Evolutionary conservation across 2,113 vertebrate genomes (phyloP).

Genomic region (Phocoena sinus): DNA sequence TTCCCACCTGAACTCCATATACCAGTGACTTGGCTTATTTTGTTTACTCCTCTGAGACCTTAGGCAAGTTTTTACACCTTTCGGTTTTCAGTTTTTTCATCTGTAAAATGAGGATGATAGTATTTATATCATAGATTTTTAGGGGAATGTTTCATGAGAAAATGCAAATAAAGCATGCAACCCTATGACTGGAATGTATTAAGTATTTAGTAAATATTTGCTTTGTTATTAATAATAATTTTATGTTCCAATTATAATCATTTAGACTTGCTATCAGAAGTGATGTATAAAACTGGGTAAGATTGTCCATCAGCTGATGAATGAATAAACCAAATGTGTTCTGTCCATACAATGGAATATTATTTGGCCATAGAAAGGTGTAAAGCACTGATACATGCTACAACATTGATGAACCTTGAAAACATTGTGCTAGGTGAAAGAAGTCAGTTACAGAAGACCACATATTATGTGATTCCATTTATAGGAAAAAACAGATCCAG

Average conservation of each 20-base stretch:
- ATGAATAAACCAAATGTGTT: neutral
- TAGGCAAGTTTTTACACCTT: neutral
- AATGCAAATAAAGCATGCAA: neutral
- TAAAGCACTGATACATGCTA: neutral
- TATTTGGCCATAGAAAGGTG: neutral
- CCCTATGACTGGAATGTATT: neutral
- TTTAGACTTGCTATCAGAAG: constrained; percentile 13
- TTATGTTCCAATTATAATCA: neutral
- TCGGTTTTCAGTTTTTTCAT: neutral
- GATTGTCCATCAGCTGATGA: neutral
- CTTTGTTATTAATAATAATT: neutral
- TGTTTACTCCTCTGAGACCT: neutral
- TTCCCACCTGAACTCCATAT: neutral
- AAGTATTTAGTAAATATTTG: neutral
- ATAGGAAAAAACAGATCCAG: neutral
- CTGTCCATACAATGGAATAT: neutral
- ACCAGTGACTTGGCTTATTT: neutral
- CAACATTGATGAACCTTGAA: neutral
- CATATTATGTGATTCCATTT: neutral
- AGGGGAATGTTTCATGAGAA: constrained; percentile 9
- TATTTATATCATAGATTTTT: neutral
- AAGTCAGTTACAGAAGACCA: neutral
- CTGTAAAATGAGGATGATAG: neutral
- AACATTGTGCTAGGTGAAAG: neutral
- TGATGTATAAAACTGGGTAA: neutral